Conservation (phyloP, 2,797 vertebrate species). For the Echeneis naucrates region DNA sequence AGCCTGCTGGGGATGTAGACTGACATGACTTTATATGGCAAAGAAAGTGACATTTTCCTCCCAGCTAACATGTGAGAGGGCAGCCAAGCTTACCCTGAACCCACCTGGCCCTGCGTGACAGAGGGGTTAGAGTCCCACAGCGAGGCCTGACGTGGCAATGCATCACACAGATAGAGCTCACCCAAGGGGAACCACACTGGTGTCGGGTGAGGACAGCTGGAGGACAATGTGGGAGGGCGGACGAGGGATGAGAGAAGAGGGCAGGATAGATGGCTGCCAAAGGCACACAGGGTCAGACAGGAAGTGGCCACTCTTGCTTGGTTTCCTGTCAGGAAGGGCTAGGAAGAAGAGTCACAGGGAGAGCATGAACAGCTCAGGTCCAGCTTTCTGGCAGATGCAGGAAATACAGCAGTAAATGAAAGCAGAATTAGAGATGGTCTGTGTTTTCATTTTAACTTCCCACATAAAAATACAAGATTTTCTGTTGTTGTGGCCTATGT, state of each 20-base stretch:
- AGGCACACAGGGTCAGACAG: slow-evolving; percentile 58
- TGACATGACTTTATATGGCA: slow-evolving; percentile 16
- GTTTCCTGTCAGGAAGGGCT: slow-evolving; percentile 71
- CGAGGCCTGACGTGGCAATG: slow-evolving; percentile 53
- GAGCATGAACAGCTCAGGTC: slow-evolving; percentile 46
- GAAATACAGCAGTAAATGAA: slow-evolving; percentile 34
- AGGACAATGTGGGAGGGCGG: slow-evolving; percentile 62
- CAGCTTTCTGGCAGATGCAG: slow-evolving; percentile 29
- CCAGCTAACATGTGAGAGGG: slow-evolving; percentile 40
- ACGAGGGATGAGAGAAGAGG: slow-evolving; percentile 48
- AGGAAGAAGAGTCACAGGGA: slow-evolving; percentile 43
- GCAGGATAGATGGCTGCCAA: slow-evolving; percentile 65
- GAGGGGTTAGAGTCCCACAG: slow-evolving; percentile 56
- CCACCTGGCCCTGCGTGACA: slow-evolving; percentile 50
- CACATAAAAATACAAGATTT: slow-evolving; percentile 10
- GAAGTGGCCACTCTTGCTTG: slow-evolving; percentile 64
- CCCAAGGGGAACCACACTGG: slow-evolving; percentile 31
- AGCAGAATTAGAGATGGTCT: slow-evolving; percentile 23
- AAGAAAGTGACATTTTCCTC: slow-evolving; percentile 34
- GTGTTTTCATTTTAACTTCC: slow-evolving; percentile 41
- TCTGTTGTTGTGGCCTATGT: slow-evolving; percentile 26
- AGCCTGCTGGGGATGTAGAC: slow-evolving; percentile 46
- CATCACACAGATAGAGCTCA: slow-evolving; percentile 64
- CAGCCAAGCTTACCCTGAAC: slow-evolving; percentile 65
- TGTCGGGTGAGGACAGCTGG: slow-evolving; percentile 67